Conservation (phyloP, 2,113 vertebrate species). For the Ictalurus furcatus region DNA sequence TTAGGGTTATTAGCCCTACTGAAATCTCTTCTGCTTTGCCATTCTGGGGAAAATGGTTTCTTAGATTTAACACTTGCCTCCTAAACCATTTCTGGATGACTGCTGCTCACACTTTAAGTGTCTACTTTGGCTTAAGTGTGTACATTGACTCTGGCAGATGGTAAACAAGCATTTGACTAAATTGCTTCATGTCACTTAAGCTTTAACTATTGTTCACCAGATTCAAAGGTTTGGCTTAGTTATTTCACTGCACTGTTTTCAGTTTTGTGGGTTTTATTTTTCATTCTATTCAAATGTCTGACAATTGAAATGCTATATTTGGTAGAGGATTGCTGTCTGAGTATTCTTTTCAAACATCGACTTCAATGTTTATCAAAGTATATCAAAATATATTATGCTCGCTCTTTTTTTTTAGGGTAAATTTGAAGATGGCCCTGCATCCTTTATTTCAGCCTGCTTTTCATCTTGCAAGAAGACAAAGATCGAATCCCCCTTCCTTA, state of each 20-base stretch:
- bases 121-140: neutral
- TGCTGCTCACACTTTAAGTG: neutral
- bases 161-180: neutral
- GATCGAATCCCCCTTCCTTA: neutral
- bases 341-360: neutral
- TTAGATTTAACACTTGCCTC: neutral
- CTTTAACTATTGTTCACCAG: neutral
- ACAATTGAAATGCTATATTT: neutral
- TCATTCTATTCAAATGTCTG: neutral
- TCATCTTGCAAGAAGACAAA: neutral
- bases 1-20: conserved; percentile 1
- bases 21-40: neutral
- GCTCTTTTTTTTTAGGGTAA: neutral
- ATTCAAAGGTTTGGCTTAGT: too few species aligned
- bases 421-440: neutral
- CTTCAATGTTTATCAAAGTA: neutral
- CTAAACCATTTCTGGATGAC: neutral
- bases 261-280: neutral
- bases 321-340: neutral
- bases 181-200: neutral
- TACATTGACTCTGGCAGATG: neutral
- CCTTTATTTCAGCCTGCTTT: neutral
- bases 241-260: neutral
- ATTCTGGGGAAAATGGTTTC: neutral
- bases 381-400: neutral